Conservation (phyloP, 2,888 invertebrate species). For the Epistrophe grossulariae region DNA sequence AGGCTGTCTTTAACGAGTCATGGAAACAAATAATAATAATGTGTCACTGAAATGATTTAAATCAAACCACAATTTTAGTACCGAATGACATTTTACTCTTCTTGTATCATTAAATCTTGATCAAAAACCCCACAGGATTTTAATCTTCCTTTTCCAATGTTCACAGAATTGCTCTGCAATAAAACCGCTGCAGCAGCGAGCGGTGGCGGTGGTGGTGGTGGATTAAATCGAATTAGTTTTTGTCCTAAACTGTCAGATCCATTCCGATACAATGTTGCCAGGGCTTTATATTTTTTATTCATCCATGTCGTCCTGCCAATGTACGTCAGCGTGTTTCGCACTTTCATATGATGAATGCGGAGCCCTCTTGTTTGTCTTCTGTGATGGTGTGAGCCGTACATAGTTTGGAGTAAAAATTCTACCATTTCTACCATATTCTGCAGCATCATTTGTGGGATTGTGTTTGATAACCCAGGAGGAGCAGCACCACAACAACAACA, state of each 20-base stretch:
- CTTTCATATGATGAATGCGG: constrained; percentile 56
- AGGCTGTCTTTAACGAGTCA: background rate
- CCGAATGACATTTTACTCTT: constrained; percentile 5
- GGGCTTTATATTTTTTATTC: background rate
- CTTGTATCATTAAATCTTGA: background rate
- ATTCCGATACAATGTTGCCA: constrained; percentile 41
- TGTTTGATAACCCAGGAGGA: constrained; percentile 47
- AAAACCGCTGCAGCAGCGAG: background rate
- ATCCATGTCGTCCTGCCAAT: constrained; percentile 57
- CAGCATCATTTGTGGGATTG: constrained; percentile 57
- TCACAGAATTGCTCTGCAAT: background rate
- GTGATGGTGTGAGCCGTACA: constrained; percentile 56
- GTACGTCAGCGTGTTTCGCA: constrained; percentile 55
- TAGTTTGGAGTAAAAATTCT: constrained; percentile 40
- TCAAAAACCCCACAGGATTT: background rate
- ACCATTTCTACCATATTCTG: constrained; percentile 39
- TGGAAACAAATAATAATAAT: background rate
- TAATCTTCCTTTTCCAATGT: constrained; percentile 13
- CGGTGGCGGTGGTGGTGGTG: background rate
- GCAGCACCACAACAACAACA: constrained; percentile 10
- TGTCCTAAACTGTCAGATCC: constrained; percentile 13
- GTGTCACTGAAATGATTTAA: background rate
- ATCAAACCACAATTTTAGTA: background rate
- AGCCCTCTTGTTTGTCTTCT: constrained; percentile 34
- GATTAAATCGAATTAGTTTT: constrained; percentile 43